Evolutionary conservation across 2,797 vertebrate genomes (phyloP).

Genomic region (Leuciscus waleckii): DNA sequence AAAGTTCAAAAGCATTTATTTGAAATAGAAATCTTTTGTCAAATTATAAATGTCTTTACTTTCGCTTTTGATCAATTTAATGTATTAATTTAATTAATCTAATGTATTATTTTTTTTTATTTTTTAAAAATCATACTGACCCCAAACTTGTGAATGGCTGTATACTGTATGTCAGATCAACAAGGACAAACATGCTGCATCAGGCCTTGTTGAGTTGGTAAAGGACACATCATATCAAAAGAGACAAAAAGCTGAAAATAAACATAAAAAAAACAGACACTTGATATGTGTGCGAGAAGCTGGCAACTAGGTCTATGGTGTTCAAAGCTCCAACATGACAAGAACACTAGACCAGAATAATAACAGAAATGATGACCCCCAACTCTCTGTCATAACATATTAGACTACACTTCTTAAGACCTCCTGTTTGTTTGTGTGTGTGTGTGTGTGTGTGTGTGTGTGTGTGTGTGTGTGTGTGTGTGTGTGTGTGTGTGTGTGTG

Average conservation of each 20-base stretch:
- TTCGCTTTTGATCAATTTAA: background rate
- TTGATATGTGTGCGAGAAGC: background rate
- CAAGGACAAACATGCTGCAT: background rate
- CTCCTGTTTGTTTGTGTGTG: conserved; percentile 52
- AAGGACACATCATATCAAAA: background rate
- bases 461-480: conserved; percentile 54
- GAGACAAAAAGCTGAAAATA: background rate
- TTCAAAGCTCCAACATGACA: conserved; percentile 25
- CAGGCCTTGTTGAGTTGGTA: background rate
- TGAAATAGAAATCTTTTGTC: background rate
- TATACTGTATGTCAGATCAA: background rate
- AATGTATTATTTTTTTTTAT: too few relatives aligned
- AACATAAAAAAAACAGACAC: conserved; percentile 1
- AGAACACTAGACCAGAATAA: conserved; percentile 4
- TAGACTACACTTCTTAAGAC: conserved; percentile 22
- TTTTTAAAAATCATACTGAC: background rate
- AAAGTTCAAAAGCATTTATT: background rate
- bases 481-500: conserved; percentile 57
- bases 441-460: conserved; percentile 54
- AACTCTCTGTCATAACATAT: conserved; percentile 31
- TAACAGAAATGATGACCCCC: conserved; percentile 32
- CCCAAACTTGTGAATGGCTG: background rate
- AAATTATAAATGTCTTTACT: background rate
- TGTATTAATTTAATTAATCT: background rate
- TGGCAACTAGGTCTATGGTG: conserved; percentile 4